Conservation (phyloP, 1,140 invertebrate genomes). For the Drosophila bipectinata region DNA sequence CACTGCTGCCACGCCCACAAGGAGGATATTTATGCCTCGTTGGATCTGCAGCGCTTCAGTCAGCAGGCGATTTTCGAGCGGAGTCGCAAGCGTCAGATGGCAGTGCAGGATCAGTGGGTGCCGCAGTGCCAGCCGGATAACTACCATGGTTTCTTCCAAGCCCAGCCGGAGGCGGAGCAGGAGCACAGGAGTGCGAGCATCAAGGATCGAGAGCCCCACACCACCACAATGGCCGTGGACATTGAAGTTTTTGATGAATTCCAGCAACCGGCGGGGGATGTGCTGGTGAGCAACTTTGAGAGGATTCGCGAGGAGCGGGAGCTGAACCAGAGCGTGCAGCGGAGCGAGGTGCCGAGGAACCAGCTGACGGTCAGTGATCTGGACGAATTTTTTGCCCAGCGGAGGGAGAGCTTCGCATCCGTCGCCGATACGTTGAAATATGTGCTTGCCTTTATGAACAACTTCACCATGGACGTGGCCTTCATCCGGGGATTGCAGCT, state of each 20-base stretch:
- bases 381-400: slow-evolving; percentile 65
- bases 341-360: slow-evolving; percentile 44
- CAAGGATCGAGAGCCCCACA: slow-evolving; percentile 6
- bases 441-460: slow-evolving; percentile 64
- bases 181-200: not conserved
- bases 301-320: slow-evolving; percentile 71
- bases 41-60: slow-evolving; percentile 60
- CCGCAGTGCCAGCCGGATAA: slow-evolving; percentile 39
- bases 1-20: slow-evolving; percentile 92
- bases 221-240: slow-evolving; percentile 63
- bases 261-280: slow-evolving; percentile 69
- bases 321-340: slow-evolving; percentile 36
- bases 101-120: slow-evolving; percentile 44
- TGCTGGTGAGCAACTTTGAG: slow-evolving; percentile 70
- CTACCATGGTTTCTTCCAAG: not conserved
- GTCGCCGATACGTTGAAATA: slow-evolving; percentile 51
- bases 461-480: slow-evolving; percentile 72
- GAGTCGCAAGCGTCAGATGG: slow-evolving; percentile 30
- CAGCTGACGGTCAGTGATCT: slow-evolving; percentile 74
- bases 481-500: slow-evolving; percentile 74
- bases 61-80: slow-evolving; percentile 40
- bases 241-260: slow-evolving; percentile 78
- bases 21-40: slow-evolving; percentile 84
- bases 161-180: not conserved
- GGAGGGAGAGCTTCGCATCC: slow-evolving; percentile 49